phyloP scores from a whole-genome alignment of 2,888 invertebrate species.

The Pecten maximus region DNA sequence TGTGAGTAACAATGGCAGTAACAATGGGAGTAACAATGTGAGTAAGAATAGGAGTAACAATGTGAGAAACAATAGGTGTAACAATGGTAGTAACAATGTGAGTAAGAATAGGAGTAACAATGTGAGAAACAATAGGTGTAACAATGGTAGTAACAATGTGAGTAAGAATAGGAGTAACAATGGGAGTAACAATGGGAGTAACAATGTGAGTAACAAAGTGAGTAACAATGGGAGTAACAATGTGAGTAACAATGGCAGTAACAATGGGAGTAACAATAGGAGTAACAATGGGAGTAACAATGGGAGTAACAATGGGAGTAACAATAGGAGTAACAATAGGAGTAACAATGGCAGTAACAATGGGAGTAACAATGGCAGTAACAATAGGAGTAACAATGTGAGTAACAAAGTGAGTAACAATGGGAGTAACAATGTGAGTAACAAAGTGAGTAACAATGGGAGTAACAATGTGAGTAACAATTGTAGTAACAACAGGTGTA shows the following conservation, averaged over 20 bases:
- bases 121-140: neutral
- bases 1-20: neutral
- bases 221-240: neutral
- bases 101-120: neutral
- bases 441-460: neutral
- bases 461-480: neutral
- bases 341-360: neutral
- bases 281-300: neutral
- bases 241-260: neutral
- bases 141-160: neutral
- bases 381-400: neutral
- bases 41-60: neutral
- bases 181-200: neutral
- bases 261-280: neutral
- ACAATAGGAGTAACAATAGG: neutral
- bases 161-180: neutral
- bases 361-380: neutral
- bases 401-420: neutral
- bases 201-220: neutral
- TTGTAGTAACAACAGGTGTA: too few species aligned
- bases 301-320: neutral
- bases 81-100: neutral
- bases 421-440: neutral
- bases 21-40: neutral
- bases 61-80: neutral